Conservation (phyloP, 2,888 invertebrate genomes). For the Amphipoea oculea region DNA sequence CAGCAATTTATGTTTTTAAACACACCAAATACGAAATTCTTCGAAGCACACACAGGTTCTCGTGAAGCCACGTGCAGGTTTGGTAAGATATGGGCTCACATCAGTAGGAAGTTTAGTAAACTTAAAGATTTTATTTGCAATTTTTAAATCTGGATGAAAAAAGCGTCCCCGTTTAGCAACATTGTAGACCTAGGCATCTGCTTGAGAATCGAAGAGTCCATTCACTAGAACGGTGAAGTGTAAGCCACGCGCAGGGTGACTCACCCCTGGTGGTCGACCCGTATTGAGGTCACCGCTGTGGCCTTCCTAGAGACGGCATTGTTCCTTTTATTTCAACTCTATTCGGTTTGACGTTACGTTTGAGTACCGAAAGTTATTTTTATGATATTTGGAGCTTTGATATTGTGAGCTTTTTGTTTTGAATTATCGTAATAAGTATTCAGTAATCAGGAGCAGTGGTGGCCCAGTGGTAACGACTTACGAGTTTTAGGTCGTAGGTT, state of each 20-base stretch:
- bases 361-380: conserved; percentile 26
- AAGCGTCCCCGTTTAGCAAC: background rate
- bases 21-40: conserved; percentile 19
- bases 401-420: conserved; percentile 1
- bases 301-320: conserved; percentile 67
- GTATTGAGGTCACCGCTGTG: conserved; percentile 66
- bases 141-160: background rate
- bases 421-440: background rate
- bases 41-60: conserved; percentile 1
- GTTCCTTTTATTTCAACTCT: conserved; percentile 58
- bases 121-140: background rate
- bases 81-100: background rate
- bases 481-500: background rate
- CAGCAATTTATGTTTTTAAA: conserved; percentile 24
- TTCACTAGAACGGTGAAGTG: conserved; percentile 53
- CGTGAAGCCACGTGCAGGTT: background rate
- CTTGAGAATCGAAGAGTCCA: conserved; percentile 58
- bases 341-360: conserved; percentile 42
- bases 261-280: conserved; percentile 68
- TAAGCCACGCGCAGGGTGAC: conserved; percentile 63
- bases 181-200: conserved; percentile 19
- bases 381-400: conserved; percentile 18
- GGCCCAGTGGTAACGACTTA: background rate
- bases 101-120: too few species aligned
- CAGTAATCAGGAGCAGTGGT: background rate